Evolutionary conservation across 53 echinoderm and acorn worm species (phyloP).

Genomic region (Astropecten irregularis): DNA sequence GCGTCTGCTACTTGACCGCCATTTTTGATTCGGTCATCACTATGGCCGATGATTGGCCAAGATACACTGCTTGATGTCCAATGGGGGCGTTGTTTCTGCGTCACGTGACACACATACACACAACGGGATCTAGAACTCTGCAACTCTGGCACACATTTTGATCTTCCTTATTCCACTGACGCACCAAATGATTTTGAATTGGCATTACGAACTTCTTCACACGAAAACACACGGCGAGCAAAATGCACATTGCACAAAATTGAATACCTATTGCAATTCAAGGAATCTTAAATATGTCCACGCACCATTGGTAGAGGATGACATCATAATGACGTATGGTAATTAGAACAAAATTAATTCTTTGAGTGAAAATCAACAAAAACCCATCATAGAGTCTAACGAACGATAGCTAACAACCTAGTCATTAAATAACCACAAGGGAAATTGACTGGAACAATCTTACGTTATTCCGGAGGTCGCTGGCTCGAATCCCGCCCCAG

Average conservation of each 20-base stretch:
- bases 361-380: background rate
- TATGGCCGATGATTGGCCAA: conserved; percentile 46
- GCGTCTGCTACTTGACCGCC: conserved; percentile 47
- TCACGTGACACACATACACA: conserved; percentile 22
- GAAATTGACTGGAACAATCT: no score
- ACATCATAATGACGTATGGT: conserved; percentile 36
- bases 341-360: background rate
- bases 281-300: background rate
- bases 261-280: background rate
- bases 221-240: no score
- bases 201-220: background rate
- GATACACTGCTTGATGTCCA: conserved; percentile 11
- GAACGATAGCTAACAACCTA: no score
- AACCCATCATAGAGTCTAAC: background rate
- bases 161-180: background rate
- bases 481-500: no score
- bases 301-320: conserved; percentile 13
- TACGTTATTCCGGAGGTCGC: no score
- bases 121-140: no score
- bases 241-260: background rate
- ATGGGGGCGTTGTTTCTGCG: conserved; percentile 17
- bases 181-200: background rate
- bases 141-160: background rate
- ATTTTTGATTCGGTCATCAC: conserved; percentile 29
- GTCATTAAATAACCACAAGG: no score